Evolutionary conservation across 2,113 vertebrate species (phyloP), one percentile per base, ranked within the genome.

Genomic region (Poecile atricapillus): DNA sequence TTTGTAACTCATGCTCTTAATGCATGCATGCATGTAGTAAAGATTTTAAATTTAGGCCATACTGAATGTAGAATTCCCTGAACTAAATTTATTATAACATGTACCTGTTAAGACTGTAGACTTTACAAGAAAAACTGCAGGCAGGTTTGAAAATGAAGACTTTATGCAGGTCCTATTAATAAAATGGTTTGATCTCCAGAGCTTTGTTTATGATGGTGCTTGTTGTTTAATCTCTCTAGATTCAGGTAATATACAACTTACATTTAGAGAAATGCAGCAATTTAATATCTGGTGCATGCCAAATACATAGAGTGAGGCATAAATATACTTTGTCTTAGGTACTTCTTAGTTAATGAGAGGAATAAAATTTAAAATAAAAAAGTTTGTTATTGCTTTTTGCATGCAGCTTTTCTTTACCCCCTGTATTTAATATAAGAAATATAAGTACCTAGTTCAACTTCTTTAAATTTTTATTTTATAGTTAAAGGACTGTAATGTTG

Each of bases 401-500:
- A n/a, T 83, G 43, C 28, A 55, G 7, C 30, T 73, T 47, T 44
- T 77, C 17, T 56, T 58, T 19, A 19, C 15, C 4, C 19, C 7
- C 15, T 44, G 1, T 20, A 18, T 79, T 85, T 71, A 13, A 12
- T 69, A 5, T 35, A 41, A 73, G 41, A 77, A 85, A 49, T 63
- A 0, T 8, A 52, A 30, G 7, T 85, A 35, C 35, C 71, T 79
- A 58, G 7, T 86, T 87, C 79, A 65, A 94, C 69, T 69, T 17
- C 21, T 83, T 91, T 63, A 56, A 22, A 21, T 87, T 85, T 91
- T 80, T 76, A 13, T 88, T 71, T 83, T 70, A 73, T 96, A 98
- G 99, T 98, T 99, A 89, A 99, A 99, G 95, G 99, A 99, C 96
- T 99, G 99, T 95, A 99, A 99, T 77, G 99, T 99, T 67, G 98